These are phyloP conservation scores for Penaeus indicus DNA, from an alignment of 1,140 invertebrate genomes.

Conservation along the genomic window DNA sequence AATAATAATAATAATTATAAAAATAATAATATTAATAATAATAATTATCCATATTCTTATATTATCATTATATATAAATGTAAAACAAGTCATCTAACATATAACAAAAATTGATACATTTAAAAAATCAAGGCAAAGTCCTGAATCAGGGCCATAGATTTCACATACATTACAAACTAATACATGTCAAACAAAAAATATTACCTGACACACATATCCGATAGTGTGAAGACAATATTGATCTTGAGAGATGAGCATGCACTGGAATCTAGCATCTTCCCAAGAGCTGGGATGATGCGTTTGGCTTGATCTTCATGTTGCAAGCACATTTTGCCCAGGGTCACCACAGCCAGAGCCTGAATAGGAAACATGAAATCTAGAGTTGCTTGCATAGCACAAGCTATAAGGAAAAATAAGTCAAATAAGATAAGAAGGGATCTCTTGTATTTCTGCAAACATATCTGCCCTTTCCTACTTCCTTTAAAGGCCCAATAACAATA, in stretches of 20 bases:
- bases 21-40: slow-evolving; percentile 25
- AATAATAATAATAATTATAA: slow-evolving; percentile 1
- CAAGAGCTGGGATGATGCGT: slow-evolving; percentile 73
- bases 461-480: too few relatives aligned
- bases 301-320: slow-evolving; percentile 74
- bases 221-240: slow-evolving; percentile 76
- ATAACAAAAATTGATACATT: not conserved
- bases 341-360: slow-evolving; percentile 68
- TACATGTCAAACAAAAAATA: slow-evolving; percentile 10
- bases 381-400: too few relatives aligned
- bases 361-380: slow-evolving; percentile 4
- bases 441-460: too few relatives aligned
- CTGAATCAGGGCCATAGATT: too few relatives aligned
- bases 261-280: slow-evolving; percentile 71
- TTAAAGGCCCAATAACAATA: too few relatives aligned
- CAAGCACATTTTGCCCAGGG: slow-evolving; percentile 74
- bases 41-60: not conserved
- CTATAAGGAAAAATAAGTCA: too few relatives aligned
- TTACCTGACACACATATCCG: slow-evolving; percentile 76
- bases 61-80: not conserved
- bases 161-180: not conserved
- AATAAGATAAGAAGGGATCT: too few relatives aligned
- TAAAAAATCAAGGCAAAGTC: too few relatives aligned
- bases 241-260: slow-evolving; percentile 73
- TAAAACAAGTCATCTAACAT: slow-evolving; percentile 4